phyloP scores from a whole-genome alignment of 2,113 vertebrate species.

The Saccopteryx leptura region DNA sequence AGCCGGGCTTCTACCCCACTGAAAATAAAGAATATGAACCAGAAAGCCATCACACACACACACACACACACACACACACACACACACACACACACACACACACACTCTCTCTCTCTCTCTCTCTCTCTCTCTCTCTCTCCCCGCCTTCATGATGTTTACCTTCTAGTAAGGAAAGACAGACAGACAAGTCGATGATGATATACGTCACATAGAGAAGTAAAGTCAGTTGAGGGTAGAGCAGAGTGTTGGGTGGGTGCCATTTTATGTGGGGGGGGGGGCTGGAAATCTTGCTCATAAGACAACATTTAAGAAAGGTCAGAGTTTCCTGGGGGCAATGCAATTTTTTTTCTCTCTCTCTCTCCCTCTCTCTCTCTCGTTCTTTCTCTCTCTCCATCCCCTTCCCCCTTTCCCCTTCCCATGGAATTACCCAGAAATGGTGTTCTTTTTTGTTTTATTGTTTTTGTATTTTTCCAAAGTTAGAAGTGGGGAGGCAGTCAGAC shows the following conservation, averaged over 20 bases:
- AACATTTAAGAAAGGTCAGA: background rate
- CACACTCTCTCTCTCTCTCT: background rate
- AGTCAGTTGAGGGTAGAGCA: background rate
- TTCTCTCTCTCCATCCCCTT: background rate
- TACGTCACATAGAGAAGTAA: background rate
- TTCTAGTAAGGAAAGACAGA: background rate
- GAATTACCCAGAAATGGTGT: background rate
- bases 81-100: background rate
- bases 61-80: background rate
- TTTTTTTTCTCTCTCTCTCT: background rate
- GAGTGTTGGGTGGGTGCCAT: background rate
- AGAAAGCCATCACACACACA: background rate
- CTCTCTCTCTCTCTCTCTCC: background rate
- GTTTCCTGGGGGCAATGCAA: background rate
- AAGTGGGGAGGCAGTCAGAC: too few relatives aligned
- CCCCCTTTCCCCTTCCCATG: background rate
- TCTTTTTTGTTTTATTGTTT: background rate
- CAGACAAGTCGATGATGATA: background rate
- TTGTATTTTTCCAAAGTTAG: too few relatives aligned
- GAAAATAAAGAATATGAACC: background rate
- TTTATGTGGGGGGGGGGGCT: background rate
- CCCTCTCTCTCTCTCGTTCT: background rate
- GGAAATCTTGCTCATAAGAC: background rate
- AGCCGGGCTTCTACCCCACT: background rate
- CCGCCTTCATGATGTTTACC: background rate